Base-by-base conservation (phyloP, 2,888 invertebrate genomes). In the Eremobia ochroleuca region DNA sequence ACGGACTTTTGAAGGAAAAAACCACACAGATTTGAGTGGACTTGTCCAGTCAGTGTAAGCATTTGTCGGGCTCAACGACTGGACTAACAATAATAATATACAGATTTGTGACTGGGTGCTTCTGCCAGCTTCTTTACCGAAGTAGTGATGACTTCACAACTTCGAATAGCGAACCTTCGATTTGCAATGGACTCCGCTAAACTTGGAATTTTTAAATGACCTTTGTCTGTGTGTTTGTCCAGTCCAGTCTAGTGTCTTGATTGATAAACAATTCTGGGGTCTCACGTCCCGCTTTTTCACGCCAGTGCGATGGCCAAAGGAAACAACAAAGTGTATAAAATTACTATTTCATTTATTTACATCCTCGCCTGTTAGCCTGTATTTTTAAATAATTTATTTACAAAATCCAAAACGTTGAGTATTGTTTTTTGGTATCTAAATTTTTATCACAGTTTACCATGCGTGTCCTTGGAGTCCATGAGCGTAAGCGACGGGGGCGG, bases 401-500 rank as follows among this genome's bases (percentile, higher is more conserved):
- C 94, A 85, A 84, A 94, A 86, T 90, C 94, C 93, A 93, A 93
- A 94, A 94, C 87, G 87, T 92, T 95, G 96, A 96, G 95, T 96
- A 95, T 96, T 94, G 92, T 89, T 92, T 95, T 96, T 94, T 92
- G 94, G 94, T 94, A 92, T 93, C 92, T 94, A 94, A 90, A 77
- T 88, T 71, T 87, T 79, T 95, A 96, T 96, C 96, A 96, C 95
- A 96, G 94, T 94, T 95, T 96, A 96, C 96, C 96, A 96, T 92
- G 91, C 95, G 92, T 95, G 93, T 64, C 82, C 88, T 89, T 92
- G 92, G 87, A 91, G 86, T 77, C 91, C 92, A 86, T 90, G 91
- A 80, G 89, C 90, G 82, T 85, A 86, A 67, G 86, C 89, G 73
- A 88, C 78, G 79, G 89, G 82, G 15, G 92, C 68, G 64, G 94